Conservation (phyloP, 2,797 vertebrate species). For the Tinamus major region DNA sequence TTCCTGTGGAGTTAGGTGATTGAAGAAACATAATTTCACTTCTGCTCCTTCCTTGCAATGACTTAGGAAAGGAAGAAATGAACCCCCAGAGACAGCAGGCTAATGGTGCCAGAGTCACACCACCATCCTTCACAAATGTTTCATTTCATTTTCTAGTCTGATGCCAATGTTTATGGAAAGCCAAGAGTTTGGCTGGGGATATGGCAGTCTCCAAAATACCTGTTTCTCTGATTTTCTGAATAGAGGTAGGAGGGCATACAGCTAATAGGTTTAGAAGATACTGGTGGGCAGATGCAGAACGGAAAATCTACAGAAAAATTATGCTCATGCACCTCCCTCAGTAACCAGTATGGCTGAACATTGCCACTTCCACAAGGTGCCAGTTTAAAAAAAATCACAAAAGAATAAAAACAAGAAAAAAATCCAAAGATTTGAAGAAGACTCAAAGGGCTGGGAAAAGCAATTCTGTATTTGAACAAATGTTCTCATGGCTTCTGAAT, state of each 20-base stretch:
- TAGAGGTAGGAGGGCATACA: background rate
- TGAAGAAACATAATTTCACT: background rate
- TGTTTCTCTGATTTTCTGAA: background rate
- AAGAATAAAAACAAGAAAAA: background rate
- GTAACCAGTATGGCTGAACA: background rate
- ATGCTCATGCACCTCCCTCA: background rate
- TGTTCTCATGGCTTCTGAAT: background rate
- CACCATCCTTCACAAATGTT: background rate
- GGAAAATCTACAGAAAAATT: background rate
- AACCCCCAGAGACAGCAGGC: background rate
- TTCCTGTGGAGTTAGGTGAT: background rate
- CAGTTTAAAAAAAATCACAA: background rate
- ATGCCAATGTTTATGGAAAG: background rate
- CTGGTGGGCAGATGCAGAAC: background rate
- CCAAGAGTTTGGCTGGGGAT: background rate
- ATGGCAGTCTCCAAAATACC: background rate
- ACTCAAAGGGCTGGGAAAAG: conserved; percentile 19
- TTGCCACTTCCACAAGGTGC: background rate
- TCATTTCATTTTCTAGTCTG: background rate
- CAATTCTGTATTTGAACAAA: background rate
- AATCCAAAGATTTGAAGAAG: background rate
- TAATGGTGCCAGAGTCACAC: background rate
- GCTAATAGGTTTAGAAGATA: background rate
- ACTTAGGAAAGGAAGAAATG: background rate
- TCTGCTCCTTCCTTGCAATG: background rate